Conservation (phyloP, 2,888 invertebrate genomes). For the Theristus sp. region DNA sequence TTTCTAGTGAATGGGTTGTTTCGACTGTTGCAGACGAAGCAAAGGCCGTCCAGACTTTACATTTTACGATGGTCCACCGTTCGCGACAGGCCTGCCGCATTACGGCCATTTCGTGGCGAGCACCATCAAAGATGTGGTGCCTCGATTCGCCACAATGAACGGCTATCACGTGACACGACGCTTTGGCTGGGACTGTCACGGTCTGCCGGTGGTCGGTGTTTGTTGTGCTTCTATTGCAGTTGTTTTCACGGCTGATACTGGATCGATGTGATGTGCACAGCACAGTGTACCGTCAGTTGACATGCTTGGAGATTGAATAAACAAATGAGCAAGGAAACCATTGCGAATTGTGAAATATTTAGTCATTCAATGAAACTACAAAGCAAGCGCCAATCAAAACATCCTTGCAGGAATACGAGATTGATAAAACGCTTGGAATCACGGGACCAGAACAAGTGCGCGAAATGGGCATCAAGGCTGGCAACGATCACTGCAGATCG, state of each 20-base stretch:
- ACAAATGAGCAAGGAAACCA: too few relatives aligned
- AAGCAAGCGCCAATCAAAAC: too few relatives aligned
- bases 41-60: constrained; percentile 71
- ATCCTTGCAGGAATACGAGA: constrained; percentile 45
- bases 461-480: constrained; percentile 83
- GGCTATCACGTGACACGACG: constrained; percentile 66
- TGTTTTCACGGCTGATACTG: too few relatives aligned
- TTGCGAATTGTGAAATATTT: background rate
- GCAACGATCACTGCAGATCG: constrained; percentile 83
- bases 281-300: too few relatives aligned
- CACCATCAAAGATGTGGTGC: constrained; percentile 55
- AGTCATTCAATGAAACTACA: too few relatives aligned
- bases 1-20: too few relatives aligned
- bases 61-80: constrained; percentile 97
- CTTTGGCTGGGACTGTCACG: constrained; percentile 99
- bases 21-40: constrained; percentile 52
- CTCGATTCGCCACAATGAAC: constrained; percentile 77
- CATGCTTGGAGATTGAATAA: too few relatives aligned
- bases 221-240: too few relatives aligned
- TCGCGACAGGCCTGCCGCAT: constrained; percentile 95
- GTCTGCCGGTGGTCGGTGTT: constrained; percentile 57
- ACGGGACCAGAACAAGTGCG: constrained; percentile 87
- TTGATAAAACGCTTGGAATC: constrained; percentile 48
- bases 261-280: too few relatives aligned
- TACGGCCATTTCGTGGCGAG: constrained; percentile 91